phyloP scores from a whole-genome alignment of 2,113 vertebrate genomes.

The Nycticryphes semicollaris region DNA sequence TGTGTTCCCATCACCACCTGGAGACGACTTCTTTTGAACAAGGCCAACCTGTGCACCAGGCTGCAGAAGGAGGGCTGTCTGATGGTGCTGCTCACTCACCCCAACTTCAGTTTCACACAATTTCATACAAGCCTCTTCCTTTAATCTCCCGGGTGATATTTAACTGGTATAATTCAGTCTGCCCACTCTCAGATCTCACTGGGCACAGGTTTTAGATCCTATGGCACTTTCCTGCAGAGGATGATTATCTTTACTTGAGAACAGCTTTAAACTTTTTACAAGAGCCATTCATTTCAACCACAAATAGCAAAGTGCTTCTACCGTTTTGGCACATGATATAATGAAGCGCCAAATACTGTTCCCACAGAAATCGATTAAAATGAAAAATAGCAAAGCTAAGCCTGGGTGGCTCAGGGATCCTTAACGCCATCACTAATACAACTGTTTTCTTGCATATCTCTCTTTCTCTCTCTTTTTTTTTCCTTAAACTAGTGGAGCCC shows the following conservation, averaged over 20 bases:
- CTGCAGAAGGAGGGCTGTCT: not conserved
- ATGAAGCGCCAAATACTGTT: not conserved
- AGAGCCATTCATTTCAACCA: not conserved
- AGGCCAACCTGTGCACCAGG: not conserved
- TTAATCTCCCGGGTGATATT: not conserved
- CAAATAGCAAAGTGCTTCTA: not conserved
- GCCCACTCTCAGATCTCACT: not conserved
- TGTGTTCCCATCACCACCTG: accelerated
- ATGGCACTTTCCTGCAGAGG: not conserved
- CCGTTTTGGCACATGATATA: not conserved
- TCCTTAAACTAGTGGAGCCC: not conserved
- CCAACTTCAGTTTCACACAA: too few species aligned
- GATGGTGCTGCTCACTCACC: not conserved
- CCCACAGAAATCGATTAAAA: not conserved
- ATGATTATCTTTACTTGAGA: not conserved
- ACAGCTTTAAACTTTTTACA: not conserved
- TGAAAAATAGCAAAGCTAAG: not conserved
- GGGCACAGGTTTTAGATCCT: not conserved
- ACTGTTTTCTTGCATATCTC: not conserved
- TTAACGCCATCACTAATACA: not conserved
- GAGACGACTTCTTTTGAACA: not conserved
- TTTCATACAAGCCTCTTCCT: not conserved
- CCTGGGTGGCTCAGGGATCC: not conserved
- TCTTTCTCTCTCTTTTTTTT: not conserved
- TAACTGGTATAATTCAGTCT: not conserved